A percentile compares a stretch with the other conserved stretches of the same genome.
phyloP scores from a whole-genome alignment of 2,113 vertebrate genomes.

The Melanerpes aurifrons region DNA sequence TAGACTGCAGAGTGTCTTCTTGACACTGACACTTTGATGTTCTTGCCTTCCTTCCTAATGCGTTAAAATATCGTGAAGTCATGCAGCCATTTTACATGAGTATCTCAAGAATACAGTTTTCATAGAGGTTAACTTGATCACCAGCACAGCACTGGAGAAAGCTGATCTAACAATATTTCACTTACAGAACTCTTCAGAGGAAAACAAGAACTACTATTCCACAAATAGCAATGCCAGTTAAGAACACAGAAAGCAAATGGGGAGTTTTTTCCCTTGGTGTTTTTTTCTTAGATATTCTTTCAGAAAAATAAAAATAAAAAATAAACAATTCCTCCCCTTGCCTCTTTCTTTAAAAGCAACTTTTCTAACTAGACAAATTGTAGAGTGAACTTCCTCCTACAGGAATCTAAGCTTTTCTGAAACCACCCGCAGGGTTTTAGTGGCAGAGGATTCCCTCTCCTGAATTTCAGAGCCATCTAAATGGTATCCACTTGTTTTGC shows the following conservation, averaged over 20 bases:
- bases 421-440: neutral
- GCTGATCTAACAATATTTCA: constrained; percentile 15
- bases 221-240: constrained; percentile 26
- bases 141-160: constrained; percentile 57
- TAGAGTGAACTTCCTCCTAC: neutral
- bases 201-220: constrained; percentile 26
- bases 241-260: constrained; percentile 20
- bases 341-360: neutral
- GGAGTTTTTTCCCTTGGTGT: neutral
- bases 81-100: constrained; percentile 46
- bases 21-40: constrained; percentile 8
- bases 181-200: constrained; percentile 31
- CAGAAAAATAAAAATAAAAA: neutral
- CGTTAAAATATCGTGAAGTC: constrained; percentile 45
- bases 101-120: constrained; percentile 47
- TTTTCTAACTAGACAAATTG: constrained; percentile 27
- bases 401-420: neutral
- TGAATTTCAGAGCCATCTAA: constrained; percentile 7
- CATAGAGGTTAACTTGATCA: constrained; percentile 33
- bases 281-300: neutral
- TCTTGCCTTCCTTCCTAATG: constrained; percentile 40
- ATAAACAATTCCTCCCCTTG: neutral
- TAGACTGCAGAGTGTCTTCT: neutral
- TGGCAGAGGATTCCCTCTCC: neutral
- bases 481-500: neutral